These are phyloP conservation scores for Drosophila cyrtoloma DNA, from an alignment of 2,888 invertebrate species.

Conservation along the genomic window DNA sequence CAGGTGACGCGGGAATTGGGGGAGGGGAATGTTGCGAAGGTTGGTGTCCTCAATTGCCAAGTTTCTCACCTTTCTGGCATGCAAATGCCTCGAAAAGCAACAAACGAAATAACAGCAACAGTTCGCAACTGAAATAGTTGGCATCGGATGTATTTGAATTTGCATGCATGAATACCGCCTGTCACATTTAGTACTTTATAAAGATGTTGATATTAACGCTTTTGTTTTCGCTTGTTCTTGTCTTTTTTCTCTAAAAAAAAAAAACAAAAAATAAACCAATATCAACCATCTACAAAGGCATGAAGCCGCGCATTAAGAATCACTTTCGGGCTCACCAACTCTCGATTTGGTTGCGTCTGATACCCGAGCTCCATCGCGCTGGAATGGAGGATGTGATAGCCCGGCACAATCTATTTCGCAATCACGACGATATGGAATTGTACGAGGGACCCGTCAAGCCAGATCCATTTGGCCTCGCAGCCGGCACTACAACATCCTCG, in stretches of 20 bases:
- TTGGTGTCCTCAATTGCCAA: slow-evolving; percentile 37
- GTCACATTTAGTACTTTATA: slow-evolving; percentile 32
- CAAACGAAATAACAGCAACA: slow-evolving; percentile 14
- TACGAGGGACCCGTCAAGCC: slow-evolving; percentile 96
- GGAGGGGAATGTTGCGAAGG: neutral
- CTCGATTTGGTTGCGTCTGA: slow-evolving; percentile 96
- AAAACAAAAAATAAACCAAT: neutral
- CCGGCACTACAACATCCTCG: slow-evolving; percentile 70
- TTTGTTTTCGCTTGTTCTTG: slow-evolving; percentile 31
- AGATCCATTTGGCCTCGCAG: slow-evolving; percentile 88
- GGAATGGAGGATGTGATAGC: slow-evolving; percentile 96
- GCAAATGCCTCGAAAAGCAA: slow-evolving; percentile 57
- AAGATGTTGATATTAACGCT: slow-evolving; percentile 55
- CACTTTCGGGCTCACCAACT: slow-evolving; percentile 97
- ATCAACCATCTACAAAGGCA: slow-evolving; percentile 87
- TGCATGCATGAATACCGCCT: slow-evolving; percentile 51
- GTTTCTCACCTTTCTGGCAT: slow-evolving; percentile 54
- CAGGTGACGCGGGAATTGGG: slow-evolving; percentile 1
- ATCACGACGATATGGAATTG: slow-evolving; percentile 94
- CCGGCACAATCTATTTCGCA: slow-evolving; percentile 94
- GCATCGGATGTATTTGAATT: slow-evolving; percentile 42
- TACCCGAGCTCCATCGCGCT: slow-evolving; percentile 95
- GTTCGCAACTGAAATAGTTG: slow-evolving; percentile 47
- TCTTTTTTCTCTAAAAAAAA: slow-evolving; percentile 12
- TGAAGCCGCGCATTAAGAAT: slow-evolving; percentile 95